A percentile compares a stretch with the other conserved stretches of the same genome.
Conservation (phyloP, 2,888 invertebrate genomes). For the Halictus quadricinctus region DNA sequence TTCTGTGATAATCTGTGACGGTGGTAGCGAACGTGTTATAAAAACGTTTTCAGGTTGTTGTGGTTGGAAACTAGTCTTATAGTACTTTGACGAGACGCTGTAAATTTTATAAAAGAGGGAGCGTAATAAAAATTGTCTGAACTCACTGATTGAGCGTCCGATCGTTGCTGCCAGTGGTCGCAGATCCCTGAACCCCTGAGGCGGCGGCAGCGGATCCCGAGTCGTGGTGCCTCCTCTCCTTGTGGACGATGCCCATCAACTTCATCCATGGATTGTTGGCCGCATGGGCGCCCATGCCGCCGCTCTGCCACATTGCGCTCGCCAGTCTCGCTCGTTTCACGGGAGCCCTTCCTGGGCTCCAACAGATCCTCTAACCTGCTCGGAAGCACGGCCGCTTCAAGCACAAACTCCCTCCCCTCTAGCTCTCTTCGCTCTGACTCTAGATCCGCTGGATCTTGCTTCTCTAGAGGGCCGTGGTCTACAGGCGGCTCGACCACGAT, state of each 20-base stretch:
- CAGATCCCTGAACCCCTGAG: conserved; percentile 81
- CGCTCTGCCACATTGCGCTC: conserved; percentile 89
- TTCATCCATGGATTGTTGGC: conserved; percentile 93
- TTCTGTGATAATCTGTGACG: too few relatives aligned
- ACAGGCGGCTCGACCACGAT: background rate
- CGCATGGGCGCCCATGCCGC: conserved; percentile 89
- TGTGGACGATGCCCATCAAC: conserved; percentile 91
- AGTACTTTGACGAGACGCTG: background rate
- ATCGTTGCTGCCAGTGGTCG: conserved; percentile 85
- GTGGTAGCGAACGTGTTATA: too few relatives aligned
- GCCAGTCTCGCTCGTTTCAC: conserved; percentile 77
- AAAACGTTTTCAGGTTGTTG: too few relatives aligned
- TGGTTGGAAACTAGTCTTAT: too few relatives aligned
- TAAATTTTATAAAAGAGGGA: background rate
- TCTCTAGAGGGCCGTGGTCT: background rate
- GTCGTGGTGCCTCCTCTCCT: conserved; percentile 87
- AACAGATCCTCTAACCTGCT: conserved; percentile 38
- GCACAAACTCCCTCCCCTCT: conserved; percentile 1
- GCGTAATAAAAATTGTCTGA: background rate
- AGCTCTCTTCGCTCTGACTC: background rate
- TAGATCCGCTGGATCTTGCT: background rate
- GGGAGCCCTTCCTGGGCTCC: conserved; percentile 77
- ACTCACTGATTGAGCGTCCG: conserved; percentile 88
- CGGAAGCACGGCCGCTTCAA: conserved; percentile 34
- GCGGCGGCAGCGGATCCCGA: conserved; percentile 82